phyloP scores from a whole-genome alignment of 2,888 invertebrate genomes.

The Aspidapion aeneum region DNA sequence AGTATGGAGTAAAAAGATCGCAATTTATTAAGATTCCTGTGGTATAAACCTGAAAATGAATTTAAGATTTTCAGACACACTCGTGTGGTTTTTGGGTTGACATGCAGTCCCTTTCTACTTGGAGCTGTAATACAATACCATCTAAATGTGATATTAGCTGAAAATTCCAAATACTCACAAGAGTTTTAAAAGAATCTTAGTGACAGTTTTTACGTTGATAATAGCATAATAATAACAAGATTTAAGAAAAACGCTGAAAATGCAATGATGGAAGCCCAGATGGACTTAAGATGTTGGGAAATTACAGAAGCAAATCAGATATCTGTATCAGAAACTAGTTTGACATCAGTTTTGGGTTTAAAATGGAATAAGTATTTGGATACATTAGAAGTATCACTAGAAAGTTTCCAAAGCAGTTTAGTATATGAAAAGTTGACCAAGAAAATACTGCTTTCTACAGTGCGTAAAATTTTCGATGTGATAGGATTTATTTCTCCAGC shows the following conservation, averaged over 20 bases:
- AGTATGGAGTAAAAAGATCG: too few relatives aligned
- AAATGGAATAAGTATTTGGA: background rate
- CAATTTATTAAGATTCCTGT: background rate
- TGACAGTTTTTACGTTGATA: background rate
- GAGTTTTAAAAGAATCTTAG: background rate
- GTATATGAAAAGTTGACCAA: too few relatives aligned
- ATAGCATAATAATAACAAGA: background rate
- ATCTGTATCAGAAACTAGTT: background rate
- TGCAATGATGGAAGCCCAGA: background rate
- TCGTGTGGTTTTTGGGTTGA: slow-evolving; percentile 11
- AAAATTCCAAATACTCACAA: background rate
- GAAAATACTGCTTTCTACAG: background rate
- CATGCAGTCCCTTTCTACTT: background rate
- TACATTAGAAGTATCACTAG: background rate
- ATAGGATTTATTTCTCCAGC: background rate
- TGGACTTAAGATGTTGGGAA: background rate
- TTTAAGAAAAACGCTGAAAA: background rate
- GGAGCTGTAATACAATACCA: background rate
- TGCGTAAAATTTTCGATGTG: background rate
- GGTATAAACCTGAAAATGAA: too few relatives aligned
- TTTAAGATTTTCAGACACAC: too few relatives aligned
- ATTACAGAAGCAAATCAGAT: background rate
- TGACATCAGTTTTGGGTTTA: slow-evolving; percentile 5
- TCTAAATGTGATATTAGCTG: background rate
- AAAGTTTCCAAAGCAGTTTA: too few relatives aligned